Evolutionary conservation across 1,140 invertebrate genomes (phyloP), one percentile per base, ranked within the genome.

Genomic region (Eurosta solidaginis): DNA sequence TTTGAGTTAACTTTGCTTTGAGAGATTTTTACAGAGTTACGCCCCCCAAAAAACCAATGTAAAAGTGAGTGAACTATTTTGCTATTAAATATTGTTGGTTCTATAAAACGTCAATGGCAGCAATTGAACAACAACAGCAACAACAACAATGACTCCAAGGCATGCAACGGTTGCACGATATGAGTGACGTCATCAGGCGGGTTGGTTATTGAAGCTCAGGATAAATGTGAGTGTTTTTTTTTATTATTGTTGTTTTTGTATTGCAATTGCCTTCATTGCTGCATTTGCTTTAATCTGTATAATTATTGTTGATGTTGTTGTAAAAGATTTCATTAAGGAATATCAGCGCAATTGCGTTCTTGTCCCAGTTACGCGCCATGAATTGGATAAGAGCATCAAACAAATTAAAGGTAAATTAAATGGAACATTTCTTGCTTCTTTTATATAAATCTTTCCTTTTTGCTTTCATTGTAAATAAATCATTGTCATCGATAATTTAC

Each of bases 21-120:
- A 22, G 59, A 40, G 22, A 68, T 17, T 33, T 25, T 9, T 22
- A 22, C 17, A 68, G 59, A 68, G 33, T 10, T 10, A 0, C 17
- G 20, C 9, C 27, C 17, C 20, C 36, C n/a, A 14, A n/a, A 33
- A 7, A 68, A 3, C 6, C 40, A 27, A 9, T 40, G 59, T 33
- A 68, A 33, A 68, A 68, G 59, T 40, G 59, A 68, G 59, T 68
- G 59, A 68, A 68, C 59, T 68, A 68, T 68, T 40, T 68, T 40
- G n/a, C 33, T 9, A 5, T 52, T 52, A 22, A 3, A 17, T 49
- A 17, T 49, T 54, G 22, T 54, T 68, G 29, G n/a, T 20, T 68
- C 22, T 36, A 40, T 29, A 5, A 27, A 68, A 68, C 59, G 59
- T 68, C 59, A 68, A 42, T 68, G 36, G 59, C 59, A 68, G 59